These are phyloP conservation scores for Adineta ricciae DNA, from an alignment of 2,888 invertebrate genomes.

Conservation along the genomic window DNA sequence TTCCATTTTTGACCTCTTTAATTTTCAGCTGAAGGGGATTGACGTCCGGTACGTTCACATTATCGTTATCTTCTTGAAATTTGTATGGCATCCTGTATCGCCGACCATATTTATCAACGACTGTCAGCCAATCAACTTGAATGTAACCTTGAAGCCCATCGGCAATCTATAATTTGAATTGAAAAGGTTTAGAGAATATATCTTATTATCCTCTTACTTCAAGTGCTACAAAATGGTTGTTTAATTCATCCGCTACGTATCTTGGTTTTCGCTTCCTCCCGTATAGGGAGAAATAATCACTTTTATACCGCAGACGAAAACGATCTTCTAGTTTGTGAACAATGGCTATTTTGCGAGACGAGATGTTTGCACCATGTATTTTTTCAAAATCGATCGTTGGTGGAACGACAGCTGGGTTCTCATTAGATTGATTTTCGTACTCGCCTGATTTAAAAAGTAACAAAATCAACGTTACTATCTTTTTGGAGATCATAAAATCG, in stretches of 20 bases:
- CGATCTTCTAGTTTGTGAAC: not conserved
- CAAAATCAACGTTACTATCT: not conserved
- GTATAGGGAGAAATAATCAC: not conserved
- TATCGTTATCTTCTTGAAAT: not conserved
- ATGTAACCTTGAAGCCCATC: not conserved
- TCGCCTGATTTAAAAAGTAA: not conserved
- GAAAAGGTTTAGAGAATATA: not conserved
- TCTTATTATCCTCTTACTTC: not conserved
- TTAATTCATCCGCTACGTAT: not conserved
- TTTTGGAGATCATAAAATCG: not conserved
- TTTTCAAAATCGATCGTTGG: not conserved
- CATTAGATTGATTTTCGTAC: not conserved
- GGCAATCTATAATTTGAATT: not conserved
- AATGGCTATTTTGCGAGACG: not conserved
- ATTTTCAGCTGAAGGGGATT: not conserved
- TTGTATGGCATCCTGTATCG: not conserved
- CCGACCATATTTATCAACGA: not conserved
- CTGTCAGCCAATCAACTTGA: not conserved
- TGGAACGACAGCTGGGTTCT: not conserved
- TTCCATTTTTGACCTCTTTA: not conserved
- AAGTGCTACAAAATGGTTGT: not conserved
- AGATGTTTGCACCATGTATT: not conserved
- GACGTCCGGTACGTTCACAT: not conserved
- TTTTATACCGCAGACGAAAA: not conserved
- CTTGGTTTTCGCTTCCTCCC: not conserved